A percentile compares a stretch with the other conserved stretches of the same genome.
Conservation (phyloP, 2,113 vertebrate genomes). For the Thamnophis sirtalis region DNA sequence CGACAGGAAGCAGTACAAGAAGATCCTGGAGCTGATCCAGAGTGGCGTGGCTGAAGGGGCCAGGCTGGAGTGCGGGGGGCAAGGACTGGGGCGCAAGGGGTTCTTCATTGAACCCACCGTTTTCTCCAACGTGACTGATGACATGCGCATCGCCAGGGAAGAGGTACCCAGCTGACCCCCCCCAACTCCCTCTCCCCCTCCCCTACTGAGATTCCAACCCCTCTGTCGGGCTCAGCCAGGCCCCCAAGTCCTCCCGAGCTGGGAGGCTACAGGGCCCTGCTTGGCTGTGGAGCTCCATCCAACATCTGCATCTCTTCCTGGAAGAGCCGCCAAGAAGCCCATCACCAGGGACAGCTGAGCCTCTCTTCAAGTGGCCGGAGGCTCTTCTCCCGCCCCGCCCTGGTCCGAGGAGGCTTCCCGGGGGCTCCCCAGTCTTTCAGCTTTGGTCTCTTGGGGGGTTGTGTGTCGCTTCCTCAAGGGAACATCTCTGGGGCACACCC, state of each 20-base stretch:
- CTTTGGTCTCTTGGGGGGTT: background rate
- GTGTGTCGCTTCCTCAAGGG: background rate
- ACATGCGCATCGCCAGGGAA: slow-evolving; percentile 96
- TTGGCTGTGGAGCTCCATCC: background rate
- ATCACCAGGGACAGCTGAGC: background rate
- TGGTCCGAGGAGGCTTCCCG: background rate
- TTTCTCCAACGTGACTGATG: slow-evolving; percentile 92
- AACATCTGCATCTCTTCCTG: background rate
- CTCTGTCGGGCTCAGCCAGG: background rate
- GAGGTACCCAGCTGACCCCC: slow-evolving; percentile 76
- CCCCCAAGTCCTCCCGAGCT: background rate
- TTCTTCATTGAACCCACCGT: slow-evolving; percentile 98
- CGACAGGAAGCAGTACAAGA: slow-evolving; percentile 89
- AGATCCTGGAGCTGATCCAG: slow-evolving; percentile 89
- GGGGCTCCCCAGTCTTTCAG: background rate
- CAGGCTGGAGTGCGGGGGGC: slow-evolving; percentile 94
- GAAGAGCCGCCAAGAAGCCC: background rate
- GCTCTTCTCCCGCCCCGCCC: background rate
- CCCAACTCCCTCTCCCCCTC: background rate
- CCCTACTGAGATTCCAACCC: background rate
- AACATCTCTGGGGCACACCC: background rate
- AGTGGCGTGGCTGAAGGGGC: slow-evolving; percentile 93
- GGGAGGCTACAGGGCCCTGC: background rate
- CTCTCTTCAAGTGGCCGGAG: background rate
- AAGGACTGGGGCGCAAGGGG: slow-evolving; percentile 87